Base-by-base conservation (phyloP, 2,113 vertebrate species). In the Chauna torquata region DNA sequence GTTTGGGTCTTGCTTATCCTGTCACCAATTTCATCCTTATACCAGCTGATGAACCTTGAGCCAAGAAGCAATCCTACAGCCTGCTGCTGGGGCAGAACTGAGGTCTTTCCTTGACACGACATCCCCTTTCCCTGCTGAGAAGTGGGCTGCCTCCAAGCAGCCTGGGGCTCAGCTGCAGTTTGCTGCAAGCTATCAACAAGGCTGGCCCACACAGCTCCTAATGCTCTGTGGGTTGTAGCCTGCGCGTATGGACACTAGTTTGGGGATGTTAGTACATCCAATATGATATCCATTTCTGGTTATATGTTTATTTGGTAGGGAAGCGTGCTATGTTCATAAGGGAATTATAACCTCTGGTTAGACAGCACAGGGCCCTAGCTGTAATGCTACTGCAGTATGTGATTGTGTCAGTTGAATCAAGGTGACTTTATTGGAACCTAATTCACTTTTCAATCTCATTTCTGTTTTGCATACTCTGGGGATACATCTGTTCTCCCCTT, bases 401-500 rank as follows among this genome's bases (percentile, higher is more conserved):
- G 34, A 27, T 62, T 79, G 52, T 85, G 65, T 61, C 20, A 81
- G 64, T 86, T 88, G 79, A 86, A 94, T 47, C 90, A 95, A 96
- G 95, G 96, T 97, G 94, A 96, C 94, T 96, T 96, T 95, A 91
- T 64, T 5, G 91, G 71, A 93, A 24, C 74, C 71, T 79, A n/a
- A 74, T 81, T 94, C 81, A 57, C 72, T 94, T 93, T 76, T 82
- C 70, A 64, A 2, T 90, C 86, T 96, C 66, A 50, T 96, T 93
- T 93, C 52, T 94, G 2, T 23, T 91, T 84, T 88, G 38, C 22
- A 8, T 96, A 18, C 86, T 94, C 95, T 74, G 62, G 91, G 82
- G 91, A 95, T 82, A n/a, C 15, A 30, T 55, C 68, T 90, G 57
- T 78, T 16, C 83, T 87, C 71, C 59, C 72, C 70, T 96, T 90